These are phyloP conservation scores for Drosophila navojoa DNA, from an alignment of 1,140 invertebrate species.

Conservation along the genomic window DNA sequence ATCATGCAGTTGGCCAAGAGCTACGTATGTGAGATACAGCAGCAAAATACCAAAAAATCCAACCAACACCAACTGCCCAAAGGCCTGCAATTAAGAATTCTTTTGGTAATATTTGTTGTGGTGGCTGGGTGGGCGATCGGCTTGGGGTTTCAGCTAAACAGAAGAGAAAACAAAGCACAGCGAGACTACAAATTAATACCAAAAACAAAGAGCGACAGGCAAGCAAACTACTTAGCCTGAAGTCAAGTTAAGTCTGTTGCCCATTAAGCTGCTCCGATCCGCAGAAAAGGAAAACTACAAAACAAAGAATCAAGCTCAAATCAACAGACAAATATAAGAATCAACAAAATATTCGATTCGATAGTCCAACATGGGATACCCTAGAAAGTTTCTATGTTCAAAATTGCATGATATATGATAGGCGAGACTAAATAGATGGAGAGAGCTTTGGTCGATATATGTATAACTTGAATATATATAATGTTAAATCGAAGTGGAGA, in stretches of 20 bases:
- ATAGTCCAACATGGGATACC: not conserved
- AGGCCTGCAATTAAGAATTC: constrained; percentile 72
- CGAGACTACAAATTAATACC: not conserved
- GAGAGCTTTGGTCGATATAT: too few relatives aligned
- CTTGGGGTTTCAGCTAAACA: constrained; percentile 9
- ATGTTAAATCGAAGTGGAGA: too few relatives aligned
- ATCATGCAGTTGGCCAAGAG: constrained; percentile 50
- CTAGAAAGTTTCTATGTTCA: not conserved
- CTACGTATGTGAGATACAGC: not conserved
- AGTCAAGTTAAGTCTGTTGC: constrained; percentile 26
- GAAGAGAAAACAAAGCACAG: not conserved
- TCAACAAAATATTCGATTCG: too few relatives aligned
- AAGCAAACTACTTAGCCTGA: constrained; percentile 27
- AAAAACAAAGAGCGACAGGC: constrained; percentile 11
- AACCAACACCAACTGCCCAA: constrained; percentile 46
- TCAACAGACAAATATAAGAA: constrained; percentile 2
- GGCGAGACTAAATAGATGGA: too few relatives aligned
- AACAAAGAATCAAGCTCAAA: constrained; percentile 1
- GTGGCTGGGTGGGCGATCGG: constrained; percentile 61
- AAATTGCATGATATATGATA: too few relatives aligned
- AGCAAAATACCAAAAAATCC: constrained; percentile 7
- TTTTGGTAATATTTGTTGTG: constrained; percentile 28
- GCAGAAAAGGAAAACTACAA: constrained; percentile 28
- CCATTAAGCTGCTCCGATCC: constrained; percentile 64
- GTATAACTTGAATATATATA: too few relatives aligned